Evolutionary conservation across 2,113 vertebrate genomes (phyloP).

Genomic region (Scartelaos histophorus): DNA sequence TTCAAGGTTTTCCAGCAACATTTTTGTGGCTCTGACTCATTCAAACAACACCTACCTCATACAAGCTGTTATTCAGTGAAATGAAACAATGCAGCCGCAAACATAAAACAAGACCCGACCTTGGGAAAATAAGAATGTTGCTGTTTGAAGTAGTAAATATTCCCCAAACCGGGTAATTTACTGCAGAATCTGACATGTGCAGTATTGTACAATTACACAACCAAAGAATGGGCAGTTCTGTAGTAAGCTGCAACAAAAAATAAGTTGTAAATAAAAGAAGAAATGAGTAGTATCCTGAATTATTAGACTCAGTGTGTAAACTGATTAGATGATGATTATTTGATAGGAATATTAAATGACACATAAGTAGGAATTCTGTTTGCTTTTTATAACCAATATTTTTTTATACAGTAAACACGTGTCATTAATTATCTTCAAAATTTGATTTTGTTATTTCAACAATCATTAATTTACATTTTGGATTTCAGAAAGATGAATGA

Average conservation of each 20-base stretch:
- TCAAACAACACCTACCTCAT: constrained; percentile 26
- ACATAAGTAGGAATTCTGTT: too few species aligned
- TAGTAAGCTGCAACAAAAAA: not conserved
- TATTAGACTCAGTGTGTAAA: too few species aligned
- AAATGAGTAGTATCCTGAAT: too few species aligned
- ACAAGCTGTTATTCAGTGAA: constrained; percentile 11
- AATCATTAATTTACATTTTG: not conserved
- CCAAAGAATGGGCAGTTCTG: not conserved
- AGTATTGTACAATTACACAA: not conserved
- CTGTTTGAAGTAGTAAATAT: not conserved
- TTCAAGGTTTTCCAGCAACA: constrained; percentile 20
- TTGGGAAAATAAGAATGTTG: not conserved
- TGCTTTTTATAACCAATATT: too few species aligned
- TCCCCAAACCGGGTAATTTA: not conserved
- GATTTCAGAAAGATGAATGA: not conserved
- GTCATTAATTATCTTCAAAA: too few species aligned
- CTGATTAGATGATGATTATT: too few species aligned
- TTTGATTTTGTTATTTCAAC: too few species aligned
- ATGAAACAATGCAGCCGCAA: constrained; percentile 6
- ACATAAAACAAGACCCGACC: constrained; percentile 2
- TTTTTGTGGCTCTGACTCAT: constrained; percentile 45
- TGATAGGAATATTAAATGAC: too few species aligned
- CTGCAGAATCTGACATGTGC: not conserved
- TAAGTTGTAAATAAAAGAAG: too few species aligned
- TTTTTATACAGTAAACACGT: too few species aligned